These are phyloP conservation scores for Ibidorhyncha struthersii DNA, from an alignment of 2,113 vertebrate genomes.

Conservation along the genomic window DNA sequence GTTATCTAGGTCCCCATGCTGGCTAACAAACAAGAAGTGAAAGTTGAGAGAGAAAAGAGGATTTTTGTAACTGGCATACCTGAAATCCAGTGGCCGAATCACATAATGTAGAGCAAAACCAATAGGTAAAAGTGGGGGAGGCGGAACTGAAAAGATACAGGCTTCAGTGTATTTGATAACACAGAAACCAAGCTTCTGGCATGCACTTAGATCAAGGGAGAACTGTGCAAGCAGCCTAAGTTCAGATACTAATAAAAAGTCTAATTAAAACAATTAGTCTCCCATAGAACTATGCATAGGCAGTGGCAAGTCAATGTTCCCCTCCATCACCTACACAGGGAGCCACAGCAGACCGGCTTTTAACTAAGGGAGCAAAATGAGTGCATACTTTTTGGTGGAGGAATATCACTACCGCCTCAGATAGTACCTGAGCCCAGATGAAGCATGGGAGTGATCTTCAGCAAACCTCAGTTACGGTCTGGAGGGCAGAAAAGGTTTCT, in stretches of 20 bases:
- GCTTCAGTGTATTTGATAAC: background rate
- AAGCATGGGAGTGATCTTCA: background rate
- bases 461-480: background rate
- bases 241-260: background rate
- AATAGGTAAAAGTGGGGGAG: background rate
- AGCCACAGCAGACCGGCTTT: background rate
- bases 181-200: background rate
- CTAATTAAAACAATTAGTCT: conserved; percentile 37
- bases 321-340: background rate
- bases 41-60: background rate
- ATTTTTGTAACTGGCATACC: background rate
- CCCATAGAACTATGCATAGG: background rate
- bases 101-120: background rate
- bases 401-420: background rate
- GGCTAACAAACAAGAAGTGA: background rate
- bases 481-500: background rate
- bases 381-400: background rate
- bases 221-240: background rate
- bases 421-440: background rate
- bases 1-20: background rate
- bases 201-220: background rate
- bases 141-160: background rate
- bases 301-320: background rate
- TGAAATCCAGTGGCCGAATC: background rate
- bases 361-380: background rate